Evolutionary conservation across 2,888 invertebrate species (phyloP), one percentile per base, ranked within the genome.

Genomic region (Hybos culiciformis): DNA sequence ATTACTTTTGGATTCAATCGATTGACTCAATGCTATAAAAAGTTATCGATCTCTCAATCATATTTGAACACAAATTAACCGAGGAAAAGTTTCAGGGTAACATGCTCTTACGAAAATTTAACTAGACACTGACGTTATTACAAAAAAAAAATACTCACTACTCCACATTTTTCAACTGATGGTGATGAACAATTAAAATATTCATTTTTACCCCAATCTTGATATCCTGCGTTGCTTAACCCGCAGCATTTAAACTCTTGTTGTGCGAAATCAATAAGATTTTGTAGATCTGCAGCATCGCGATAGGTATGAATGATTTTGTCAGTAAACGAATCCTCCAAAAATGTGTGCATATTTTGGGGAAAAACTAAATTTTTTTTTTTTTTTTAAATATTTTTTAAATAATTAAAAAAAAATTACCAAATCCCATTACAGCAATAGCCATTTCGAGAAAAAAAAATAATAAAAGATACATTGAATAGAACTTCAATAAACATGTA

Each of bases 181-280:
- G 86, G 87, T 9, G 91, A 91, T 23, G 83, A 80, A 56, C 94
- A 94, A 67, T 94, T 93, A 63, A 93, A 94, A 67, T 94, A 94
- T 59, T 88, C 87, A 63, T 94, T 94, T 67, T 87, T 84, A 59
- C 81, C 81, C 94, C 94, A 94, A 68, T 94, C 94, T 73, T 84
- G 79, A 65, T 90, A 94, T 1, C 93, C 92, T 54, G 85, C 83
- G 40, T 86, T 81, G 44, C 90, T 91, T 2, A 93, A 71, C 1
- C 94, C 94, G 62, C 94, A 94, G 60, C 94, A 94, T 56, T 66
- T 65, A 45, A 66, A 67, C 48, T 91, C 88, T 66, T 87, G 83
- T 66, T 94, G 94, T 32, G 91, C 85, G 69, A 88, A 92, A 64
- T 94, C 93, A 49, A 94, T 92, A 50, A 93, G 80, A 69, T 92